These are phyloP conservation scores for Crotalus horridus DNA, from an alignment of 2,113 vertebrate genomes.

Conservation along the genomic window DNA sequence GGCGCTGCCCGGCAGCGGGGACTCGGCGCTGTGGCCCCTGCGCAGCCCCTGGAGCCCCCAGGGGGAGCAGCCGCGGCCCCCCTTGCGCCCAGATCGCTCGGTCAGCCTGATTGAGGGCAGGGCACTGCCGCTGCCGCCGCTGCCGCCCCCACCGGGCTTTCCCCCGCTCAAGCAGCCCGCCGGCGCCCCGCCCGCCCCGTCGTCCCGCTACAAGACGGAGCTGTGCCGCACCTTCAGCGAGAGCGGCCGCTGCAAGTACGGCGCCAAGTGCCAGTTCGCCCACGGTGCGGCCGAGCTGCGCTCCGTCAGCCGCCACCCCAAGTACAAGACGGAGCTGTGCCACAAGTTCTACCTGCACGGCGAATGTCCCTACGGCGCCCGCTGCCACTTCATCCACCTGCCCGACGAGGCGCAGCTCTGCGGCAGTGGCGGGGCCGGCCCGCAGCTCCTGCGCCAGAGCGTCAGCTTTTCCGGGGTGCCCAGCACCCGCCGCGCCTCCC, in stretches of 20 bases:
- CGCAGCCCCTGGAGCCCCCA: conserved; percentile 68
- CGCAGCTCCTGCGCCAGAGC: conserved; percentile 74
- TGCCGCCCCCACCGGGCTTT: conserved; percentile 75
- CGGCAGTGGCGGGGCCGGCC: conserved; percentile 37
- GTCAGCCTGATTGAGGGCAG: conserved; percentile 76
- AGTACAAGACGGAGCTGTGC: conserved; percentile 90
- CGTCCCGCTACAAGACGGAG: conserved; percentile 90
- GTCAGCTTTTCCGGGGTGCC: conserved; percentile 83
- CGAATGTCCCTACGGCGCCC: conserved; percentile 84
- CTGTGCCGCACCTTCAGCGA: conserved; percentile 87
- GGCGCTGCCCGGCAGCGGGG: conserved; percentile 44
- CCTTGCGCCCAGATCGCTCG: conserved; percentile 73
- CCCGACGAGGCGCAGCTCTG: conserved; percentile 57
- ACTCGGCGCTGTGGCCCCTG: conserved; percentile 56
- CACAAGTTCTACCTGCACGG: conserved; percentile 90
- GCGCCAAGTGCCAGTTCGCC: conserved; percentile 88
- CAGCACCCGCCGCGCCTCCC: conserved; percentile 66
- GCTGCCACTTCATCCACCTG: conserved; percentile 87
- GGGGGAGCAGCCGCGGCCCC: neutral
- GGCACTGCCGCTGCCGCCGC: conserved; percentile 59
- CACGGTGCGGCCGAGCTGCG: conserved; percentile 82
- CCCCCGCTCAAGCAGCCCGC: conserved; percentile 67
- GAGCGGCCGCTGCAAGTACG: conserved; percentile 84
- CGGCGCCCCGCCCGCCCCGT: conserved; percentile 61
- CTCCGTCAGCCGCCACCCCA: conserved; percentile 82